These are phyloP conservation scores for Austrolebias charrua DNA, from an alignment of 2,797 vertebrate species.

Conservation along the genomic window DNA sequence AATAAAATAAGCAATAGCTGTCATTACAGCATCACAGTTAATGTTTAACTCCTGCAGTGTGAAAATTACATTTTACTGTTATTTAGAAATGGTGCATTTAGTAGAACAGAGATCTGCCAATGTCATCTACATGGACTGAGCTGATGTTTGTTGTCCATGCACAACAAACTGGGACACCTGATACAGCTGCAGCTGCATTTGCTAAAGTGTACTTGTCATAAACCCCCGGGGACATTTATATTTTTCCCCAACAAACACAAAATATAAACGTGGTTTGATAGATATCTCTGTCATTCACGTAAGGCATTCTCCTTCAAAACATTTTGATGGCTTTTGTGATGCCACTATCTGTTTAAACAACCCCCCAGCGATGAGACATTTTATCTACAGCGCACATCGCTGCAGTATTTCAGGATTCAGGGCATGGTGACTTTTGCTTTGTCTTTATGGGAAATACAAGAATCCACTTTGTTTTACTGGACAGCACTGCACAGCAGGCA, in stretches of 20 bases:
- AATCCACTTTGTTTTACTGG: not conserved
- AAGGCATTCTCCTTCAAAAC: conserved; percentile 28
- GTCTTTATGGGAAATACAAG: conserved; percentile 20
- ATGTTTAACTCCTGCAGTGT: conserved; percentile 3
- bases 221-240: conserved; percentile 18
- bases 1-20: not conserved
- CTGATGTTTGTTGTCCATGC: conserved; percentile 6
- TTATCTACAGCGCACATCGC: conserved; percentile 6
- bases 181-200: conserved; percentile 27
- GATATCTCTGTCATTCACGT: conserved; percentile 20
- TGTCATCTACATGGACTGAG: not conserved
- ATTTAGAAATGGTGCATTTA: conserved; percentile 1
- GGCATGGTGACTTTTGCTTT: conserved; percentile 36
- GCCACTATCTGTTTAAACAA: conserved; percentile 43
- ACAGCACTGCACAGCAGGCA: too few species aligned
- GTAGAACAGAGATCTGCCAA: not conserved
- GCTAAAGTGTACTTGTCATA: conserved; percentile 17
- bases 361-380: conserved; percentile 18
- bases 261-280: conserved; percentile 30
- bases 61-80: not conserved
- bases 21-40: conserved; percentile 7
- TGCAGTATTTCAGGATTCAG: conserved; percentile 37
- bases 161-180: conserved; percentile 14
- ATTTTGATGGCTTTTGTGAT: conserved; percentile 29
- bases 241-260: conserved; percentile 24